These are phyloP conservation scores for Hipposideros larvatus DNA, from an alignment of 2,797 vertebrate genomes.

Conservation along the genomic window DNA sequence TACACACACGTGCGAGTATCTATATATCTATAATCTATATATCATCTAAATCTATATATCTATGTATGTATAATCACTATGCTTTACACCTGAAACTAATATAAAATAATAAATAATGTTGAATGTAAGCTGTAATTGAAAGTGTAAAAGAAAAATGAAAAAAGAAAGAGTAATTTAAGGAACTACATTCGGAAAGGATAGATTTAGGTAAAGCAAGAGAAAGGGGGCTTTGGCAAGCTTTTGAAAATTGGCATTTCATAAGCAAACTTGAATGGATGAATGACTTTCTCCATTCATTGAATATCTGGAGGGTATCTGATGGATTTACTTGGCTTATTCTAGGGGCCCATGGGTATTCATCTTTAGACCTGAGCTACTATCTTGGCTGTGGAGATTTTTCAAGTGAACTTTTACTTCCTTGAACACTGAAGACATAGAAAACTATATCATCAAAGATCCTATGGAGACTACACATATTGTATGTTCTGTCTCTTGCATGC, in stretches of 20 bases:
- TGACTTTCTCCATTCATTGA: conserved; percentile 19
- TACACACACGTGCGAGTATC: too few relatives aligned
- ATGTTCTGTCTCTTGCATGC: background rate
- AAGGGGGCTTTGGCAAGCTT: background rate
- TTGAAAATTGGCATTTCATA: conserved; percentile 49
- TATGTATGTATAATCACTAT: too few relatives aligned
- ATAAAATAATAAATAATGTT: too few relatives aligned
- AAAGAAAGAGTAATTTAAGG: background rate
- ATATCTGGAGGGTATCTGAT: conserved; percentile 11
- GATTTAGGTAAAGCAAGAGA: background rate
- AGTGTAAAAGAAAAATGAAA: too few relatives aligned
- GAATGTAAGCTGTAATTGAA: too few relatives aligned
- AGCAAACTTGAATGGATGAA: conserved; percentile 17
- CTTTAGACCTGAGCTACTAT: background rate
- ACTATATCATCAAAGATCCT: conserved; percentile 29
- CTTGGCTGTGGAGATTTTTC: conserved; percentile 56
- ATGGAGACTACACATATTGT: background rate
- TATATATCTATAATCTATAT: too few relatives aligned
- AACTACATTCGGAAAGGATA: background rate
- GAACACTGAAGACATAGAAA: conserved; percentile 42
- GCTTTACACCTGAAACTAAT: too few relatives aligned
- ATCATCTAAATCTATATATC: too few relatives aligned
- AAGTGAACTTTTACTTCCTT: conserved; percentile 50
- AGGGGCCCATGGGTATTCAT: background rate
- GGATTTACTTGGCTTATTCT: conserved; percentile 45